Base-by-base conservation (phyloP, 1,140 invertebrate species). In the Harlomillsia oculata region DNA sequence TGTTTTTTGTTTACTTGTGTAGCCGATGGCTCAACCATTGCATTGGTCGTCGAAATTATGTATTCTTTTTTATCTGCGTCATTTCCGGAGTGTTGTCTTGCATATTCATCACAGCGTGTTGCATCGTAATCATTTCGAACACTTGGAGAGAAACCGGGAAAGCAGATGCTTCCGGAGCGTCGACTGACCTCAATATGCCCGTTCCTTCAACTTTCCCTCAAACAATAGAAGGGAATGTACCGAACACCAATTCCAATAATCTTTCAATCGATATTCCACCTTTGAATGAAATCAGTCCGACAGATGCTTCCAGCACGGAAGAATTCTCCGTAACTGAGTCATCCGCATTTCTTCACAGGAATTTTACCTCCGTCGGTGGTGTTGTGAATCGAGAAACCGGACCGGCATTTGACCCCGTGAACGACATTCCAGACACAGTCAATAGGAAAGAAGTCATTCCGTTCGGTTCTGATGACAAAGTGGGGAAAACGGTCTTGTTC, bases 21-120 rank as follows among this genome's bases (percentile, higher is more conserved):
- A n/a, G n/a, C 75, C 93, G 95, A 75, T 98, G 94, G 94, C 74
- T 98, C 25, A 97, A 97, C 74, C 93, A 93, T 70, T 98, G 94
- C 74, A 82, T 97, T 21, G 94, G 94, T 0, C 78, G 78, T 8
- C 77, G 88, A 56, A 97, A 97, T 70, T 97, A 97, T 74, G 77
- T 75, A 25, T 81, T 83, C 20, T 97, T 96, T 70, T 77, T 95
- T 23, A 78, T 82, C 64, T 90, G 87, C 66, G 80, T 96, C 8
- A 75, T 83, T n/a, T 87, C 86, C 21, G 89, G 88, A 3, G 80
- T 90, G 50, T 68, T 85, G 18, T 81, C 85, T 41, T 78, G 82
- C 6, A 65, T 84, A 13, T 74, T 81, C n/a, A 81, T 89, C 14
- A 74, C 83, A 48, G 76, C 75, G 6, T 72, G 88, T 16, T 82